Evolutionary conservation across 1,140 invertebrate genomes (phyloP).

Genomic region (Zelostemma sp.): DNA sequence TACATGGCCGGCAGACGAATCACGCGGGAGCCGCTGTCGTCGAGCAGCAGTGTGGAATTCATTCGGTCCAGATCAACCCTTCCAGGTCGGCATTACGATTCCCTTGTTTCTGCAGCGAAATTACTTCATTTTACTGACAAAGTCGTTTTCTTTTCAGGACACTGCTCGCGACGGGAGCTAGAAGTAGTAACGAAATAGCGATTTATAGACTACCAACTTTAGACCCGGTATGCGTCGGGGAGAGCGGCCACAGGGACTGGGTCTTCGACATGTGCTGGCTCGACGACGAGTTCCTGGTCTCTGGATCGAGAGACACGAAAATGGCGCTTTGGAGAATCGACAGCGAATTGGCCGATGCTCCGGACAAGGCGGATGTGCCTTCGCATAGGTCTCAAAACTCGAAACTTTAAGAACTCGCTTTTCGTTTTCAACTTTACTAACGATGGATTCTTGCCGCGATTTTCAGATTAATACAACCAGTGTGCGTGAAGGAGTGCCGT

Average conservation of each 20-base stretch:
- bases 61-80: slow-evolving; percentile 95
- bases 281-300: slow-evolving; percentile 95
- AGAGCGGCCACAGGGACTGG: slow-evolving; percentile 92
- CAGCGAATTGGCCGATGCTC: slow-evolving; percentile 72
- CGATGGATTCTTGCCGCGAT: slow-evolving; percentile 6
- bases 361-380: slow-evolving; percentile 69
- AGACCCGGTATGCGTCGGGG: slow-evolving; percentile 95
- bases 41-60: slow-evolving; percentile 89
- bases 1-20: slow-evolving; percentile 75
- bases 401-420: too few species aligned
- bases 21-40: slow-evolving; percentile 67
- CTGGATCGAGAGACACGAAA: slow-evolving; percentile 91
- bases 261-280: slow-evolving; percentile 97
- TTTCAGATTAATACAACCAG: slow-evolving; percentile 75
- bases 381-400: slow-evolving; percentile 68
- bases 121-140: neutral
- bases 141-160: slow-evolving; percentile 68
- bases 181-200: slow-evolving; percentile 93
- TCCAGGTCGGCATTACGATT: slow-evolving; percentile 70
- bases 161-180: slow-evolving; percentile 91
- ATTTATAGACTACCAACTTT: slow-evolving; percentile 93
- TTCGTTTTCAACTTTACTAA: slow-evolving; percentile 13
- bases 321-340: slow-evolving; percentile 84
- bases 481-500: slow-evolving; percentile 82
- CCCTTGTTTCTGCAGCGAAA: slow-evolving; percentile 1